A percentile compares a stretch with the other conserved stretches of the same genome.
These are phyloP conservation scores for Choristoneura fumiferana DNA, from an alignment of 1,140 invertebrate species.

Conservation along the genomic window DNA sequence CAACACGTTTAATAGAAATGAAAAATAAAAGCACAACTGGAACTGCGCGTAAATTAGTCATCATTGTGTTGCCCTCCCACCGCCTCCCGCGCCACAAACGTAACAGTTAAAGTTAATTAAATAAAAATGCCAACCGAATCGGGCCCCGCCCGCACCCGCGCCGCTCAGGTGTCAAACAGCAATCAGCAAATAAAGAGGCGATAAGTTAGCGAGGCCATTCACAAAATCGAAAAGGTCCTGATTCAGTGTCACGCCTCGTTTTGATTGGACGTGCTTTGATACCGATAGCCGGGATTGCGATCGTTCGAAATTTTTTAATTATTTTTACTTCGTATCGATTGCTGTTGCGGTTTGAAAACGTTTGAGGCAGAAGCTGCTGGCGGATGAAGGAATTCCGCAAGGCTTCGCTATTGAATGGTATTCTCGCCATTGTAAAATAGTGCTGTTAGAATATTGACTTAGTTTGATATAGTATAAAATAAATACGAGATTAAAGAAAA, in stretches of 20 bases:
- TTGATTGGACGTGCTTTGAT: constrained; percentile 77
- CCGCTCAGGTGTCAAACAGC: constrained; percentile 62
- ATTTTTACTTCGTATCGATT: constrained; percentile 70
- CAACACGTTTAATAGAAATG: constrained; percentile 32
- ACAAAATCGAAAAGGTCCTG: constrained; percentile 67
- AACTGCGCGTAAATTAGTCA: constrained; percentile 63
- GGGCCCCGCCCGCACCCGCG: constrained; percentile 30
- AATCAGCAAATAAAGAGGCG: constrained; percentile 73
- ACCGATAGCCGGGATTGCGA: constrained; percentile 70
- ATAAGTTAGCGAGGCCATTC: constrained; percentile 71
- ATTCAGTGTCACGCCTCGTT: constrained; percentile 74
- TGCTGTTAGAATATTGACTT: too few species aligned
- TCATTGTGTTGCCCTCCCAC: constrained; percentile 50
- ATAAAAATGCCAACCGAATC: constrained; percentile 66
- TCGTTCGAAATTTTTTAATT: constrained; percentile 70
- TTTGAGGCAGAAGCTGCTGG: constrained; percentile 56
- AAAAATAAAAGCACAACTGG: constrained; percentile 39
- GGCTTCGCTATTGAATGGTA: too few species aligned
- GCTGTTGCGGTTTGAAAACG: constrained; percentile 60
- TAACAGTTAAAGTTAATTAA: constrained; percentile 69
- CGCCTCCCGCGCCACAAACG: constrained; percentile 38
- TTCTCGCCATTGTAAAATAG: too few species aligned
- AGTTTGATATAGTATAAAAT: too few species aligned
- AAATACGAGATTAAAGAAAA: too few species aligned
- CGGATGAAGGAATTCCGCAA: too few species aligned